These are phyloP conservation scores for Patella vulgata DNA, from an alignment of 1,140 invertebrate species.

Conservation along the genomic window DNA sequence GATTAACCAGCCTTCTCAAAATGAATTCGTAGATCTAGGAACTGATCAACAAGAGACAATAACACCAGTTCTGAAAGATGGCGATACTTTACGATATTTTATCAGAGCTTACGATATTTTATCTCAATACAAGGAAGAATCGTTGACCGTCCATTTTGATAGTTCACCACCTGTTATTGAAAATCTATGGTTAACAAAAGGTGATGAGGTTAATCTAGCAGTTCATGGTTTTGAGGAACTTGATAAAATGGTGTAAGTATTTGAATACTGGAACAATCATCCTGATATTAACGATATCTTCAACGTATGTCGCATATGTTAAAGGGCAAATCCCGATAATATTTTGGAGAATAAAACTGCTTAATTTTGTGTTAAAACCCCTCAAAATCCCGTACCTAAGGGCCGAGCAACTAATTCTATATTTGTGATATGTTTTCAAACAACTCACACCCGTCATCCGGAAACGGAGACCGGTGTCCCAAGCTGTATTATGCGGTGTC, in stretches of 20 bases:
- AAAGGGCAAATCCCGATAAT: background rate
- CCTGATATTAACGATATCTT: background rate
- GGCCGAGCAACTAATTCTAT: too few species aligned
- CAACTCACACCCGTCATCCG: too few species aligned
- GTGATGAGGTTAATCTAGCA: slow-evolving; percentile 17
- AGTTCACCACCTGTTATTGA: slow-evolving; percentile 36
- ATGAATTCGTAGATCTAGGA: background rate
- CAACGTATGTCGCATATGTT: background rate
- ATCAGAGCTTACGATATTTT: slow-evolving; percentile 23
- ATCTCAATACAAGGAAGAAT: slow-evolving; percentile 22
- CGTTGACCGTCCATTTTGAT: slow-evolving; percentile 28
- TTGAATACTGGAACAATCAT: background rate
- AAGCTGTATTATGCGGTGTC: too few species aligned
- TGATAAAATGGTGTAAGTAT: slow-evolving; percentile 36
- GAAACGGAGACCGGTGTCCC: too few species aligned
- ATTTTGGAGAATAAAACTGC: too few species aligned
- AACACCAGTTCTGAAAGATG: slow-evolving; percentile 11
- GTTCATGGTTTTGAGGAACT: slow-evolving; percentile 31
- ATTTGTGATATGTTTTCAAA: background rate
- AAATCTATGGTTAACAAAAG: slow-evolving; percentile 40
- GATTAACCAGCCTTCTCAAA: background rate
- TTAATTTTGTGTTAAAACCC: too few species aligned
- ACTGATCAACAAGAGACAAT: slow-evolving; percentile 1
- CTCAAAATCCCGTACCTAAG: too few species aligned
- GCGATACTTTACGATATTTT: slow-evolving; percentile 22